Evolutionary conservation across 2,113 vertebrate genomes (phyloP), one percentile per base, ranked within the genome.

Genomic region (Corythaeola cristata): DNA sequence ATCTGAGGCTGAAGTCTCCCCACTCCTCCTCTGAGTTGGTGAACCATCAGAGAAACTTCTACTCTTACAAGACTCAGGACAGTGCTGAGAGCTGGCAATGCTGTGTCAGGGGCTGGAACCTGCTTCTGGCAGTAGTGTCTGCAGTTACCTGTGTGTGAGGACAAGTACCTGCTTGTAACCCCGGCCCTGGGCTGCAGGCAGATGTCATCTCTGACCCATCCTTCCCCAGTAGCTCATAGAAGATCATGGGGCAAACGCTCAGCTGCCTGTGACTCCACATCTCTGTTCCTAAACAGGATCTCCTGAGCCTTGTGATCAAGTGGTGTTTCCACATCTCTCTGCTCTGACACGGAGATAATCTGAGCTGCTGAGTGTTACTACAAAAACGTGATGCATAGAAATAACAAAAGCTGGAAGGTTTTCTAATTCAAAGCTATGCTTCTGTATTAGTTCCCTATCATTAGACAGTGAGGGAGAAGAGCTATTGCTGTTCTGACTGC

Each of bases 361-460:
- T 1, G 27, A 69, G 71, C 37, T 78, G 64, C 62, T 72, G 53
- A 75, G 56, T 82, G 91, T 89, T 82, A 60, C 74, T 72, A 50
- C 33, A 67, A 83, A 77, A 88, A 85, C 53, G 39, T 6, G 33
- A 87, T 85, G 44, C 77, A 84, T 20, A 60, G 89, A 85, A 75
- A 87, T 78, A 92, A 91, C 56, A 71, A 94, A 94, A 66, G 15
- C 62, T 93, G 76, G 80, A 63, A 93, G 33, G 74, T 35, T 88
- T 92, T 79, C 77, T 60, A 73, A 89, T 55, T 73, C 22, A 6
- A 89, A 85, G 39, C 28, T 68, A 27, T 72, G 49, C 75, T 89
- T 96, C 69, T 90, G 89, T 62, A 69, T 89, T 91, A 91, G 94
- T 68, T 94, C 64, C 53, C 62, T 90, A 15, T 76, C 55, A 49